Evolutionary conservation across 2,113 vertebrate genomes (phyloP).

Genomic region (Puntigrus tetrazona): DNA sequence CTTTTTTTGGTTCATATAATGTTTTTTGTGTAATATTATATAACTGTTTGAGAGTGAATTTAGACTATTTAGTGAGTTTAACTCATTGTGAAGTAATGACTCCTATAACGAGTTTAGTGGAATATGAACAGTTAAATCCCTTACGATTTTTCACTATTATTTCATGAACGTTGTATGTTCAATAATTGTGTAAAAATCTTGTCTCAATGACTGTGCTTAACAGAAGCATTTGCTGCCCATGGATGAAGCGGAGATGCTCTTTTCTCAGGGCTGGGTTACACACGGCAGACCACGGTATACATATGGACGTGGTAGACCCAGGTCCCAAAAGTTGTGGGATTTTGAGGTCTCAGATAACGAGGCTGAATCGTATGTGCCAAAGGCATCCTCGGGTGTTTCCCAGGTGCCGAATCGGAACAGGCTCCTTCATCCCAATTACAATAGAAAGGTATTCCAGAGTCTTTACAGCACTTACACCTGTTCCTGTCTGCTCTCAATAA

Average conservation of each 20-base stretch:
- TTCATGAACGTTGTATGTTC: background rate
- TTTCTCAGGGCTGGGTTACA: constrained; percentile 49
- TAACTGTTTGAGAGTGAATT: background rate
- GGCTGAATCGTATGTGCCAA: constrained; percentile 57
- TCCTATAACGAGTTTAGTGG: background rate
- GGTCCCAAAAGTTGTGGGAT: constrained; percentile 57
- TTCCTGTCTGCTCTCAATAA: background rate
- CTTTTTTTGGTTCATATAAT: background rate
- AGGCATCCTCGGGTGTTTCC: background rate
- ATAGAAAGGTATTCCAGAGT: constrained; percentile 40
- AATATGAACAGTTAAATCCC: background rate
- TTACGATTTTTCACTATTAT: background rate
- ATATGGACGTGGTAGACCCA: constrained; percentile 63
- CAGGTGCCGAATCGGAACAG: constrained; percentile 10
- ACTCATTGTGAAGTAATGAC: background rate
- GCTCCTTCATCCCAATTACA: constrained; percentile 18
- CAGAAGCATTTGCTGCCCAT: constrained; percentile 78
- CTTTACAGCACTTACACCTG: background rate
- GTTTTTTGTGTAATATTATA: background rate
- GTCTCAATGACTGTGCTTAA: constrained; percentile 48
- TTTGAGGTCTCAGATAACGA: constrained; percentile 69
- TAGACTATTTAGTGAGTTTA: too few species aligned
- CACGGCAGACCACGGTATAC: constrained; percentile 59
- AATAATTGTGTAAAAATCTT: background rate
- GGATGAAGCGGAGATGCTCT: constrained; percentile 62